A percentile compares a stretch with the other conserved stretches of the same genome.
These are phyloP conservation scores for Monopterus albus DNA, from an alignment of 2,113 vertebrate genomes.

Conservation along the genomic window DNA sequence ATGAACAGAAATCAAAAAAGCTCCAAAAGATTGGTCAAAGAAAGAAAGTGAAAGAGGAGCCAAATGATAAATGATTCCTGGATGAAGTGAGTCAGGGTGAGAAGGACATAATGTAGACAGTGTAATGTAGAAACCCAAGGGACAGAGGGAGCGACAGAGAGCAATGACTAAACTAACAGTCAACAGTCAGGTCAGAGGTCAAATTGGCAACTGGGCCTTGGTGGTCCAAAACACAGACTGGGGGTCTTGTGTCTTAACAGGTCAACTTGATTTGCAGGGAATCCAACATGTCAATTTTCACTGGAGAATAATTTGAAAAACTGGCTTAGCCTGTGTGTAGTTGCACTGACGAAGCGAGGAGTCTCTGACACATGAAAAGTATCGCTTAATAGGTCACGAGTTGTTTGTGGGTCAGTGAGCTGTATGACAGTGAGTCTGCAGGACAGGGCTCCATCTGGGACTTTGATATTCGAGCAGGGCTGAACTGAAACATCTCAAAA, in stretches of 20 bases:
- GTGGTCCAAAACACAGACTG: conserved; percentile 37
- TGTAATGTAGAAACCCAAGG: conserved; percentile 7
- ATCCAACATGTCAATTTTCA: conserved; percentile 36
- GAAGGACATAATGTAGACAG: conserved; percentile 2
- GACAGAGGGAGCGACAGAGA: not conserved
- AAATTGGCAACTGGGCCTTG: conserved; percentile 25
- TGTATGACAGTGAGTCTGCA: conserved; percentile 71
- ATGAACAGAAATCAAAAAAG: not conserved
- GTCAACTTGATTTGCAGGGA: conserved; percentile 31
- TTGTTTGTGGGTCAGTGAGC: conserved; percentile 73
- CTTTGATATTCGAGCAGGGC: conserved; percentile 47
- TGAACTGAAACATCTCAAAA: conserved; percentile 36
- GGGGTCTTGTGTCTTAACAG: conserved; percentile 15
- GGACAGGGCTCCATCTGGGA: conserved; percentile 63
- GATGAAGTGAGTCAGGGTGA: not conserved
- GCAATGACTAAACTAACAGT: conserved; percentile 47
- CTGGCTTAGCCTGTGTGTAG: conserved; percentile 7
- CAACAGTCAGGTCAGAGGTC: conserved; percentile 62
- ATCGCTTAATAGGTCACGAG: conserved; percentile 54
- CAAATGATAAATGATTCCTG: not conserved
- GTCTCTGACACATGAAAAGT: conserved; percentile 47
- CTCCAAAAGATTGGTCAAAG: not conserved
- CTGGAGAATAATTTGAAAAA: conserved; percentile 42
- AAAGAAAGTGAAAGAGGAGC: not conserved
- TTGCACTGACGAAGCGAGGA: conserved; percentile 32